Base-by-base conservation (phyloP, 1,140 invertebrate genomes). In the Heliconius nattereri region DNA sequence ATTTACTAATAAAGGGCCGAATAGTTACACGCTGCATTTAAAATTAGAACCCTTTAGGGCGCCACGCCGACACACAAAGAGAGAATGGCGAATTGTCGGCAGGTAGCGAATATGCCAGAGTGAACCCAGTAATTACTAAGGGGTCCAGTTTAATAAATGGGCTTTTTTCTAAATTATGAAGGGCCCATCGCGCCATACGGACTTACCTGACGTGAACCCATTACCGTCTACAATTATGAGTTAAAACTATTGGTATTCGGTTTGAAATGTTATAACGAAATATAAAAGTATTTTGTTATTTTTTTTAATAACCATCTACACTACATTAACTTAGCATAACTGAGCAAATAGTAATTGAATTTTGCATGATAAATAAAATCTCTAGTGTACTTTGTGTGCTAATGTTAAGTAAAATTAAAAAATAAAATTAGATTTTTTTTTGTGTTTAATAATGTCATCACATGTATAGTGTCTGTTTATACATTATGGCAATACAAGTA, bases 11-110 rank as follows among this genome's bases (percentile, higher is more conserved):
- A 93, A 94, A 93, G 84, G 89, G 84, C 81, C 80, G 84, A 91
- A 94, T 94, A 90, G 92, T 94, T 94, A 94, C 91, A 94, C 93
- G 93, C 84, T 87, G 88, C 91, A 93, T 94, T 94, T 91, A 92
- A 92, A 94, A 94, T 94, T 94, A 94, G 87, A 94, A 93, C 93
- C 93, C 93, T 94, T 94, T 93, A 93, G 93, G 92, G 93, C 92
- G 93, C 93, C 93, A 94, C 92, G 88, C 93, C 91, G 92, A 87
- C 92, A 93, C 89, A 94, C 91, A 94, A 93, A 90, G 89, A 87
- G 89, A 90, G 86, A 93, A 93, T 93, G 89, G 92, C 92, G 90
- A 94, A 94, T 91, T 93, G 91, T 88, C 90, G 87, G 92, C 92
- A 94, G 92, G 92, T 94, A 94, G 92, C 92, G 92, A 94, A 94